Base-by-base conservation (phyloP, 2,113 vertebrate species). In the Chaetodon trifascialis region DNA sequence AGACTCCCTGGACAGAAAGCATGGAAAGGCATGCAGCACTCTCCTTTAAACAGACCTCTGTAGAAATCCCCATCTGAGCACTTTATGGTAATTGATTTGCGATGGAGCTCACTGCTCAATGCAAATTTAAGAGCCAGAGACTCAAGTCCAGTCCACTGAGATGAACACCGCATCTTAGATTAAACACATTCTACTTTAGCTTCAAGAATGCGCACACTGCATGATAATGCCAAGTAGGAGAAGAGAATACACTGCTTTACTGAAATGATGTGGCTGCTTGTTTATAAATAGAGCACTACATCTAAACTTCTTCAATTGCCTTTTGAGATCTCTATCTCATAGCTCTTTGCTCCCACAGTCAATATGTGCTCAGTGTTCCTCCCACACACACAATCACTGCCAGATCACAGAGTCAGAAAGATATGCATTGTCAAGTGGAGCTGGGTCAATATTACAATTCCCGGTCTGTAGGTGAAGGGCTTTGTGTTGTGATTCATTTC, bases 1-100 rank as follows among this genome's bases (percentile, higher is more conserved):
- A 99, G 95, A 86, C 97, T 99, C 94, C 98, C 98, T 99, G 86
- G 89, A 95, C 87, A 91, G 51, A 84, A 74, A 59, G 65, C 55
- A 74, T 0, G 8, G 56, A 11, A 25, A 59, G n/a, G 47, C 58
- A 12, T 38, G 49, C 5, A 16, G 46, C 4, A 1, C 7, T 42
- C 46, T 42, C 25, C 25, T 49, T 60, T n/a, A 40, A 23, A 38
- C 10, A 16, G 46, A 2, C 10, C 14, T 23, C 51, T 40, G 30
- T 11, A 25, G 21, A 74, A 17, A 58, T 21, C 30, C 42, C 30
- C 65, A 40, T 7, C n/a, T 4, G 44, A 46, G 25, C 34, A 21
- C 80, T 51, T 71, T 11, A 54, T 14, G 23, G 21, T 12, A 34
- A 62, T 25, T 16, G 11, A 55, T n/a, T 42, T n/a, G 19, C 9